Evolutionary conservation across 2,797 vertebrate genomes (phyloP).

Genomic region (Onychomys arenicola): DNA sequence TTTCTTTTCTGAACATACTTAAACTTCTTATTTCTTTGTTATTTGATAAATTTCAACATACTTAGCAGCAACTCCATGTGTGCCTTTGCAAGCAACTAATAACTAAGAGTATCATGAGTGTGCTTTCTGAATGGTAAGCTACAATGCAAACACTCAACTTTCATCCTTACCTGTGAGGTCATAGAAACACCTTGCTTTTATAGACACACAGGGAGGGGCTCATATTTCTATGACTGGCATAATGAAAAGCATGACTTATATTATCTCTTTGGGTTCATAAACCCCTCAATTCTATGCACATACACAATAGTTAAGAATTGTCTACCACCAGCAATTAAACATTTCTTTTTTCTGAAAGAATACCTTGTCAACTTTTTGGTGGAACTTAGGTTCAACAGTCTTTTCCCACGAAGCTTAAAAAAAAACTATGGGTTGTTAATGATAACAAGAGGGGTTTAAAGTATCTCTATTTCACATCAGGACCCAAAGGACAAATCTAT

Average conservation of each 20-base stretch:
- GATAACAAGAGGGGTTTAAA: not conserved
- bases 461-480: not conserved
- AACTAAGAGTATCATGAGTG: not conserved
- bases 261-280: not conserved
- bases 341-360: not conserved
- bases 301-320: not conserved
- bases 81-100: not conserved
- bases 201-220: not conserved
- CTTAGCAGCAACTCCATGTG: not conserved
- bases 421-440: not conserved
- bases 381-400: not conserved
- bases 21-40: conserved; percentile 65
- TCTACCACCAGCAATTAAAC: not conserved
- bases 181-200: not conserved
- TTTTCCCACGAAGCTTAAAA: not conserved
- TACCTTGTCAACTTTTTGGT: not conserved
- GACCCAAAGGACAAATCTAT: not conserved
- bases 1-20: conserved; percentile 57
- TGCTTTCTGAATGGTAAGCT: not conserved
- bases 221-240: not conserved
- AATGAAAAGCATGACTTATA: not conserved
- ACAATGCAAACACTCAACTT: not conserved
- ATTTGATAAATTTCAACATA: conserved; percentile 62
- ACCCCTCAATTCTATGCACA: not conserved
- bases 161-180: not conserved